Evolutionary conservation across 2,797 vertebrate genomes (phyloP).

Genomic region (Parauchenoglanis punctatus): DNA sequence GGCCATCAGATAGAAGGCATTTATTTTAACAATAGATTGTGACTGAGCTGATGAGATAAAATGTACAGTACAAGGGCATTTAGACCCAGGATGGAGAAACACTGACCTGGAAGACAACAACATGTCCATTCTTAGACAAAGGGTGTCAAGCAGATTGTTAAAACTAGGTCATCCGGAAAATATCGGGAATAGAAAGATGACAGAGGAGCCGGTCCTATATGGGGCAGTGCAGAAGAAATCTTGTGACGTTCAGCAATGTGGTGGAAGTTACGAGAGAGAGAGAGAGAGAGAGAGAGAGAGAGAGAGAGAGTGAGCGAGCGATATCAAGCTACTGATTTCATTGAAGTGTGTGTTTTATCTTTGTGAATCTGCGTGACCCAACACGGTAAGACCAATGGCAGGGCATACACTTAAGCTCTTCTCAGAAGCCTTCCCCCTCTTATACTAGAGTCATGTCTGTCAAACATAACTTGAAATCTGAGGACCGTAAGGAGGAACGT

Average conservation of each 20-base stretch:
- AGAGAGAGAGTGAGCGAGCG: too few species aligned
- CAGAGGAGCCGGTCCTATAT: not conserved
- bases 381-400: not conserved
- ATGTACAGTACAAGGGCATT: slow-evolving; percentile 4
- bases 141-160: not conserved
- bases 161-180: slow-evolving; percentile 39
- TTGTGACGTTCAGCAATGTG: not conserved
- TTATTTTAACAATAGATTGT: not conserved
- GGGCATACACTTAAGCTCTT: slow-evolving; percentile 7
- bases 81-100: not conserved
- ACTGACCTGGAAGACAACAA: slow-evolving; percentile 15
- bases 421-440: not conserved
- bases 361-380: not conserved
- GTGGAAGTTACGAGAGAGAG: slow-evolving; percentile 5
- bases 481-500: not conserved
- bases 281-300: not conserved
- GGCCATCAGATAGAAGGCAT: not conserved
- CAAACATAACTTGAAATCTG: slow-evolving; percentile 29
- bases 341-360: not conserved
- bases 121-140: not conserved
- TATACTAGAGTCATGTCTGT: slow-evolving; percentile 7
- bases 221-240: not conserved
- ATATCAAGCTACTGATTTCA: not conserved
- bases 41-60: not conserved
- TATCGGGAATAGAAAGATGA: slow-evolving; percentile 22